Percentiles rank a stretch among this genome's conserved stretches.
Conservation (phyloP, 2,888 invertebrate species). For the Eupithecia pulchellata region DNA sequence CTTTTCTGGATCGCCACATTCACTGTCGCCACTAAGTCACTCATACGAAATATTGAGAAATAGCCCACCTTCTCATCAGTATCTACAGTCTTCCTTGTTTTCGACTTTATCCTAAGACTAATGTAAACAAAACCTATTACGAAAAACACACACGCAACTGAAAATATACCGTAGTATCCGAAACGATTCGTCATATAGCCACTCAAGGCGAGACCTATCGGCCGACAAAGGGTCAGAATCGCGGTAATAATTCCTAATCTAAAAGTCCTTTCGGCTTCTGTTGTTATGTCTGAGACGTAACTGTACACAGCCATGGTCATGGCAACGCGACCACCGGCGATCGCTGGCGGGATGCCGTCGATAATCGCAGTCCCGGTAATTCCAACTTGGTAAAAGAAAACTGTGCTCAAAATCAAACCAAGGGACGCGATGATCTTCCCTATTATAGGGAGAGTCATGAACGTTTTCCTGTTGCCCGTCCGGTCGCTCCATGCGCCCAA, state of each 20-base stretch:
- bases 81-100: conserved; percentile 66
- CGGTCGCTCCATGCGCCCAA: conserved; percentile 88
- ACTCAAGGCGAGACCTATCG: conserved; percentile 83
- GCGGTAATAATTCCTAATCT: conserved; percentile 86
- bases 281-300: conserved; percentile 87
- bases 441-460: conserved; percentile 85
- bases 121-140: conserved; percentile 77
- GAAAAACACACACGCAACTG: conserved; percentile 75
- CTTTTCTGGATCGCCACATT: conserved; percentile 76
- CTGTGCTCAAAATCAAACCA: conserved; percentile 84
- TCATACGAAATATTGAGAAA: conserved; percentile 68
- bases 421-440: conserved; percentile 84
- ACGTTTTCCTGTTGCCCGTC: conserved; percentile 85
- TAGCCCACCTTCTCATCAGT: conserved; percentile 60
- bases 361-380: conserved; percentile 83
- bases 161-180: conserved; percentile 81
- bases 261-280: conserved; percentile 86
- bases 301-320: conserved; percentile 87
- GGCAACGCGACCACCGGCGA: conserved; percentile 86
- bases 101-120: conserved; percentile 71
- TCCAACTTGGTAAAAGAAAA: conserved; percentile 84
- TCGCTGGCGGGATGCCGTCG: conserved; percentile 85
- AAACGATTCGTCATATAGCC: conserved; percentile 81
- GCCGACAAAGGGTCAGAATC: conserved; percentile 81
- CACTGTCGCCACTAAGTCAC: conserved; percentile 77